phyloP scores from a whole-genome alignment of 2,888 invertebrate species.

The Scrobipalpa costella region DNA sequence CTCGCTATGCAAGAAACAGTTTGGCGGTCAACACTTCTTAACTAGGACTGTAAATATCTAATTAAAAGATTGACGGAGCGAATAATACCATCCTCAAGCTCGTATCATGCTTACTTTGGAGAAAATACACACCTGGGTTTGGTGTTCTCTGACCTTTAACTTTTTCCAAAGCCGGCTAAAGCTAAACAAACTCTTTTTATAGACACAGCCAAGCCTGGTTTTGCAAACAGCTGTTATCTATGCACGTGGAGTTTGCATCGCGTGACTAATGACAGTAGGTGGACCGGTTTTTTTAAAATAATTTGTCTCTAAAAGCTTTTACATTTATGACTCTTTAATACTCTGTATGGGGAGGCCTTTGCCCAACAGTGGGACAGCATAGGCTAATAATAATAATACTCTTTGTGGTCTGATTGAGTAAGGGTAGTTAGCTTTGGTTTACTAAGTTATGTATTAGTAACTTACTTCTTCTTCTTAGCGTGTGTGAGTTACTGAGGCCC shows the following conservation, averaged over 20 bases:
- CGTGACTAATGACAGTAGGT: constrained; percentile 18
- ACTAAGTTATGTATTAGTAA: no score
- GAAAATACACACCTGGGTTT: not conserved
- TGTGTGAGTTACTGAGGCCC: no score
- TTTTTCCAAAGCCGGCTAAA: constrained; percentile 19
- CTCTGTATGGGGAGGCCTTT: not conserved
- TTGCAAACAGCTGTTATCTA: constrained; percentile 19
- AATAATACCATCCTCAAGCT: no score
- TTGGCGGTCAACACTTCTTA: no score
- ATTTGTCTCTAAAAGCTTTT: constrained; percentile 17
- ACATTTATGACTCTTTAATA: not conserved
- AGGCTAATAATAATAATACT: no score
- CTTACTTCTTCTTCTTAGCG: no score
- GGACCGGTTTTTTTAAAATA: constrained; percentile 1
- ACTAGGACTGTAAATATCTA: no score
- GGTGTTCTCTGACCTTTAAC: not conserved
- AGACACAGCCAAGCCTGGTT: constrained; percentile 17
- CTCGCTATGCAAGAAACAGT: no score
- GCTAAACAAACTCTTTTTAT: constrained; percentile 19
- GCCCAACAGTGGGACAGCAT: no score
- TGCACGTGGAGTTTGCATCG: constrained; percentile 17
- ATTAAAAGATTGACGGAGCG: no score
- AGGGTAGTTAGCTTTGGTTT: no score
- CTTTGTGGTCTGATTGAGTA: not conserved
- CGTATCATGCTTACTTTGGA: no score